Conservation (phyloP, 1,140 invertebrate genomes). For the Subanguina moxae region DNA sequence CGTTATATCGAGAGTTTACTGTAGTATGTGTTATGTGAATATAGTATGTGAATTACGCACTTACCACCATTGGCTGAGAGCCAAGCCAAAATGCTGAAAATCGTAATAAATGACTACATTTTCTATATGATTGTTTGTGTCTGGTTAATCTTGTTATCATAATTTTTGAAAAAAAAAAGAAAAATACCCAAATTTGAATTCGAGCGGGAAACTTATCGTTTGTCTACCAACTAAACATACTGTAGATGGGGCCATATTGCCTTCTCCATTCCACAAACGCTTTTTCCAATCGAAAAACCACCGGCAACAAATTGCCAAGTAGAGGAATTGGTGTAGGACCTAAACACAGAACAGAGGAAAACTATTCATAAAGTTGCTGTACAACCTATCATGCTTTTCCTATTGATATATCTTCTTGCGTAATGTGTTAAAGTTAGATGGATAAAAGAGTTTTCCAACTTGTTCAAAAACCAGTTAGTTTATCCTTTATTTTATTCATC, state of each 20-base stretch:
- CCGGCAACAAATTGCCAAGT: constrained; percentile 4
- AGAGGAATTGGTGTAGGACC: constrained; percentile 8
- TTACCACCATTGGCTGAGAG: constrained; percentile 24
- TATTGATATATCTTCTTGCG: too few species aligned
- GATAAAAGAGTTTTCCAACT: too few species aligned
- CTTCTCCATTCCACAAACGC: constrained; percentile 4
- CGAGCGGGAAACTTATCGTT: background rate
- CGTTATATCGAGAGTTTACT: constrained; percentile 23
- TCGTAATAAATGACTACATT: background rate
- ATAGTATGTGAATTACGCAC: constrained; percentile 36
- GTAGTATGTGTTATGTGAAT: constrained; percentile 37
- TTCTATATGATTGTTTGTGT: background rate
- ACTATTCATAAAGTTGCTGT: too few species aligned
- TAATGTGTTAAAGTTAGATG: too few species aligned
- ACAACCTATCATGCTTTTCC: too few species aligned
- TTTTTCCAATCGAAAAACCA: background rate
- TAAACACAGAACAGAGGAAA: background rate
- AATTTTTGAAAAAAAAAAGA: background rate
- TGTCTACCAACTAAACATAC: background rate
- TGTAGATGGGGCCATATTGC: constrained; percentile 10
- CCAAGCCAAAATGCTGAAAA: constrained; percentile 30
- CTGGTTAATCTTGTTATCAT: background rate
- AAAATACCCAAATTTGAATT: background rate
- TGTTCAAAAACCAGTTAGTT: too few species aligned
- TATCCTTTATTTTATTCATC: too few species aligned